Evolutionary conservation across 2,797 vertebrate species (phyloP), one percentile per base, ranked within the genome.

Genomic region (Remorina albescens): DNA sequence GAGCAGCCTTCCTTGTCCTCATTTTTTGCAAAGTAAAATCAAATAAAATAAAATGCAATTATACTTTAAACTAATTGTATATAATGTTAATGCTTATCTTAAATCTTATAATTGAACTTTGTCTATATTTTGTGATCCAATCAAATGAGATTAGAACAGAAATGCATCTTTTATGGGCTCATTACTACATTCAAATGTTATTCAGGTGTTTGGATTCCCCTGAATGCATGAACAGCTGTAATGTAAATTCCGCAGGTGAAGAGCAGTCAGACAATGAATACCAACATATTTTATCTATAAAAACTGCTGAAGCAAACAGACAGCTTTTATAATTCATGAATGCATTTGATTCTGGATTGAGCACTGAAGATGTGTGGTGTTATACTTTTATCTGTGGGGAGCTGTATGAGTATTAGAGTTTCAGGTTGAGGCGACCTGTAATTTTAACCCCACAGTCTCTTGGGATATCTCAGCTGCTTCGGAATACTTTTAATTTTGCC

Each of bases 231-330:
- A 71, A 36, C 32, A 47, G 62, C 30, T 37, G 37, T 13, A 12
- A n/a, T 23, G 41, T 56, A 74, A 61, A 66, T 55, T 57, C 67
- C 49, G 2, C 76, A 72, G 67, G 75, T 54, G 83, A 60, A 64
- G 51, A 72, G 76, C 85, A 80, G 56, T 84, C 79, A 82, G 49
- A 85, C 75, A 80, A 71, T 76, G 77, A 82, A 84, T 68, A 76
- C 64, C 80, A 65, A 77, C 42, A 82, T 77, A 56, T 81, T 74
- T 77, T 84, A 85, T 88, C 83, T 13, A 85, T 84, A 78, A 78
- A 86, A 78, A 10, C 73, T 86, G 73, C 77, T 59, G 74, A 79
- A 83, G 84, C 80, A 69, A 77, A 82, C 81, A 73, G 71, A 46
- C n/a, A 10, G 34, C 70, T 53, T 88, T 77, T 47, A 77, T 81